Evolutionary conservation across 2,113 vertebrate species (phyloP), one percentile per base, ranked within the genome.

Genomic region (Malurus alboscapulatus): DNA sequence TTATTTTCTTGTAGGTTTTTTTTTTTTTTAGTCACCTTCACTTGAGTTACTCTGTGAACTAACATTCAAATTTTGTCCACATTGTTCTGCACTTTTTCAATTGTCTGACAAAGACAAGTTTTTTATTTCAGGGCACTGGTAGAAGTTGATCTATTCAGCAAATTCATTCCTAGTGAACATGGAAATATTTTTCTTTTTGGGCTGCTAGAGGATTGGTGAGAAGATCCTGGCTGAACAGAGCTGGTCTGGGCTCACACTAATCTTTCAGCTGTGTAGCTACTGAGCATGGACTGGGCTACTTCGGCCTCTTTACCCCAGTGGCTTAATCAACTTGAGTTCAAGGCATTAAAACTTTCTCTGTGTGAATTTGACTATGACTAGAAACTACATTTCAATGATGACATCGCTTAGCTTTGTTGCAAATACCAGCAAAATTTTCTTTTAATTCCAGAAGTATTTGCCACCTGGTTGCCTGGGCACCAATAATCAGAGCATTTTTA

Each of bases 111-210:
- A 74, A 75, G 36, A 27, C 4, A 12, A 63, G 17, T 59, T 75
- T 71, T 63, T 7, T 44, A 54, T 71, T 75, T 75, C 45, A 81
- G 0, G 0, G 30, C 18, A 13, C 25, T 57, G 4, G 1, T 59
- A 53, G 67, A 75, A 84, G 17, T 8, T 44, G 26, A 75, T 34
- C 13, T 63, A 42, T 21, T 76, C 27, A n/a, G 54, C 36, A 87
- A 36, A 12, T 79, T 57, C n/a, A 26, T 32, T 65, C 40, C 40
- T 9, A 53, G 50, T 24, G 54, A 73, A 65, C 45, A 16, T 10
- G n/a, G 87, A 58, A 90, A 12, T 36, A 44, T 5, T 44, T 42
- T 63, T 58, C 7, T 42, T 76, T 72, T 47, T 34, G 63, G 67
- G 18, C 50, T 80, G 14, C n/a, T 21, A 17, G 27, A 59, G 40